A percentile compares a stretch with the other conserved stretches of the same genome.
phyloP scores from a whole-genome alignment of 2,113 vertebrate genomes.

The Nesoenas mayeri region DNA sequence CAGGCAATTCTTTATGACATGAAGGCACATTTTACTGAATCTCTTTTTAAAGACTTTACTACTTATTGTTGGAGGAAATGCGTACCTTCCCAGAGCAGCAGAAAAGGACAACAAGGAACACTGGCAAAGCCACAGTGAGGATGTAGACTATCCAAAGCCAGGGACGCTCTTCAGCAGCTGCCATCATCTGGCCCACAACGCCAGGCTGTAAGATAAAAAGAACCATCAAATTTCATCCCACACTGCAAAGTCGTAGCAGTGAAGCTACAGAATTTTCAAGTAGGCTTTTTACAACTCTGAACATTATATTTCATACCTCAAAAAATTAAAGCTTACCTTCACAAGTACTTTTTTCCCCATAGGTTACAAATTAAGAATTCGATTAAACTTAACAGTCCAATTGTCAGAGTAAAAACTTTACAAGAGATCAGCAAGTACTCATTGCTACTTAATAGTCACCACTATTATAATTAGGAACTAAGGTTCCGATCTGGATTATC shows the following conservation, averaged over 20 bases:
- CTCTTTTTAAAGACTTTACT: background rate
- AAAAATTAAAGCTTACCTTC: background rate
- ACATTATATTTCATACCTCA: background rate
- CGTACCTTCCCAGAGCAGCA: conserved; percentile 96
- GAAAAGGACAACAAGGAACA: conserved; percentile 93
- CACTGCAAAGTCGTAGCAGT: background rate
- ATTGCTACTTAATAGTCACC: background rate
- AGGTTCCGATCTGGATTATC: background rate
- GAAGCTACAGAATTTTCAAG: background rate
- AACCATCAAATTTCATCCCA: background rate
- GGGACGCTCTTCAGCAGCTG: conserved; percentile 91
- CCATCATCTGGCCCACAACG: conserved; percentile 91
- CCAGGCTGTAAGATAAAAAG: conserved; percentile 82
- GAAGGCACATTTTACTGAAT: background rate
- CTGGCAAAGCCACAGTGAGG: conserved; percentile 90
- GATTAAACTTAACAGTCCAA: background rate
- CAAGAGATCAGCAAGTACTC: background rate
- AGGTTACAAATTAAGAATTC: background rate
- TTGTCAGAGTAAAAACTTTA: background rate
- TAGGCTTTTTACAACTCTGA: background rate
- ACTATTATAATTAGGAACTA: background rate
- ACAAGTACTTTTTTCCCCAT: background rate
- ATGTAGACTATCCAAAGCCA: conserved; percentile 98
- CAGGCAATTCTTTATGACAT: background rate
- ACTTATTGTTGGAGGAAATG: background rate